Conservation (phyloP, 2,113 vertebrate genomes). For the Eclectus roratus region DNA sequence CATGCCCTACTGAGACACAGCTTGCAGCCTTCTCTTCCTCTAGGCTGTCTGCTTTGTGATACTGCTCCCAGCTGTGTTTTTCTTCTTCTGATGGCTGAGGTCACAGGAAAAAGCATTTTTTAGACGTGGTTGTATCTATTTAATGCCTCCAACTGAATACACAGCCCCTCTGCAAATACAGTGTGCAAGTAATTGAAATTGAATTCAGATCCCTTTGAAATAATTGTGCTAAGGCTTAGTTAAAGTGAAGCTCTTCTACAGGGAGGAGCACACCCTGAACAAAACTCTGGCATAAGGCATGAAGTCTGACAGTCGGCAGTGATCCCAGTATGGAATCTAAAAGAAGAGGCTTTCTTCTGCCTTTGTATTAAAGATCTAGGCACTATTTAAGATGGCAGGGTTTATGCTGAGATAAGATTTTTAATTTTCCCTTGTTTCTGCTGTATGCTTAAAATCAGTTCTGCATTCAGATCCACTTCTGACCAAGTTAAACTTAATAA, state of each 20-base stretch:
- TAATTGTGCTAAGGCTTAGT: not conserved
- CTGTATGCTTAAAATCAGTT: not conserved
- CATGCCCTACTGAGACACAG: constrained; percentile 26
- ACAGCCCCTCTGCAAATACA: not conserved
- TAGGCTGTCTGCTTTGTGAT: constrained; percentile 40
- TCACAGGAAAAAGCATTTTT: constrained; percentile 46
- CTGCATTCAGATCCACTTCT: not conserved
- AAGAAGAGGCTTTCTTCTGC: not conserved
- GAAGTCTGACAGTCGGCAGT: not conserved
- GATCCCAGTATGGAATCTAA: not conserved
- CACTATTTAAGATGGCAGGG: not conserved
- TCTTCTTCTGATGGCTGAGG: constrained; percentile 35
- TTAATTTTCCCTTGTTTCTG: not conserved
- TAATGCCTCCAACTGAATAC: constrained; percentile 11
- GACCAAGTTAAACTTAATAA: not conserved
- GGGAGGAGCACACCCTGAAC: not conserved
- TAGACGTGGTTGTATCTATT: not conserved
- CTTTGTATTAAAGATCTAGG: not conserved
- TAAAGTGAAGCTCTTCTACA: not conserved
- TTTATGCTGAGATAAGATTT: not conserved
- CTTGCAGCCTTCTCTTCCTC: constrained; percentile 45
- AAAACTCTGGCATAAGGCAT: not conserved
- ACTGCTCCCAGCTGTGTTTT: constrained; percentile 64
- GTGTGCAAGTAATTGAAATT: not conserved
- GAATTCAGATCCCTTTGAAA: not conserved